phyloP scores from a whole-genome alignment of 2,113 vertebrate species.

The Cryptoleucopteryx plumbea region DNA sequence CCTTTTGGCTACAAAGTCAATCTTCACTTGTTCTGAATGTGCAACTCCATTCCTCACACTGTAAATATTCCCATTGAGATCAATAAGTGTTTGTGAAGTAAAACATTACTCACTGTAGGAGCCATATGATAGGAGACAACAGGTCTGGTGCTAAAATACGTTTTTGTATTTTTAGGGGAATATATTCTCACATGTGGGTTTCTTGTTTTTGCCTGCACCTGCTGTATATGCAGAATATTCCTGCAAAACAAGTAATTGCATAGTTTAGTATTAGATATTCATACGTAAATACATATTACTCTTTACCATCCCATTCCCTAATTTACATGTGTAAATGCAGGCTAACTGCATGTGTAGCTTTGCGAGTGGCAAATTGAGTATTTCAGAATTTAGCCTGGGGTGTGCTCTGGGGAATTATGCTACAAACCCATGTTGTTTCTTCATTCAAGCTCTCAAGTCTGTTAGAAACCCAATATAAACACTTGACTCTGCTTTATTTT shows the following conservation, averaged over 20 bases:
- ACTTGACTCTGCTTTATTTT: not conserved
- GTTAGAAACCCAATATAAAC: not conserved
- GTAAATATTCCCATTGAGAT: not conserved
- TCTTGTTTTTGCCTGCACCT: not conserved
- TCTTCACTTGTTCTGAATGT: not conserved
- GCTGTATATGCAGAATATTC: not conserved
- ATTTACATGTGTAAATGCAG: not conserved
- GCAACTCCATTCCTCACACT: not conserved
- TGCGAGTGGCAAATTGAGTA: not conserved
- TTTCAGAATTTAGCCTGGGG: not conserved
- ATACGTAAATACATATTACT: not conserved
- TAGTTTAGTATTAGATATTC: not conserved
- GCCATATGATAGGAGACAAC: not conserved
- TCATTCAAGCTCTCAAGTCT: not conserved
- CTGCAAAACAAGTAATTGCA: not conserved
- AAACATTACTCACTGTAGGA: not conserved
- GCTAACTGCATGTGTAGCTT: not conserved
- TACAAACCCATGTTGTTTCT: not conserved
- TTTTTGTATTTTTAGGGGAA: not conserved
- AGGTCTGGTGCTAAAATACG: not conserved
- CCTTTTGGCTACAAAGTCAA: not conserved
- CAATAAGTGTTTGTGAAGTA: not conserved
- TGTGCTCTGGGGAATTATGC: not conserved
- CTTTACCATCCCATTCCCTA: not conserved
- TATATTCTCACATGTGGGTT: not conserved